Conservation (phyloP, 2,888 invertebrate genomes). For the Endotricha flammealis region DNA sequence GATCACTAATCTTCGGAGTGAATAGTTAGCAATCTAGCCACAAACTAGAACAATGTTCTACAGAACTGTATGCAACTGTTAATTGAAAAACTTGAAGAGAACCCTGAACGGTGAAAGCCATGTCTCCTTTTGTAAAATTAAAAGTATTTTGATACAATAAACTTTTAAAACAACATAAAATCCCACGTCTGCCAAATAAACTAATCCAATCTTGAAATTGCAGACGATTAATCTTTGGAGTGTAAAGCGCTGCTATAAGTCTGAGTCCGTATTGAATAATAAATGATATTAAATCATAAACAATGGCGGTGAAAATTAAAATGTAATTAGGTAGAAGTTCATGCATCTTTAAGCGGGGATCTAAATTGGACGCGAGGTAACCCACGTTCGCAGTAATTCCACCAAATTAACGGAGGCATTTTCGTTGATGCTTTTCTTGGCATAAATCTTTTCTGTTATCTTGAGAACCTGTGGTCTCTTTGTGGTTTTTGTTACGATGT, state of each 20-base stretch:
- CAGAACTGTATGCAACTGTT: too few relatives aligned
- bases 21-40: too few relatives aligned
- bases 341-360: constrained; percentile 26
- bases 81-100: too few relatives aligned
- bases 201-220: neutral
- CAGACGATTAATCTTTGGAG: constrained; percentile 6
- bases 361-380: constrained; percentile 17
- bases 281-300: constrained; percentile 25
- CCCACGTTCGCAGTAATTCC: constrained; percentile 18
- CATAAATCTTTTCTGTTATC: too few relatives aligned
- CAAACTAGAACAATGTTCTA: too few relatives aligned
- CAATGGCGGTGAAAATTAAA: constrained; percentile 29
- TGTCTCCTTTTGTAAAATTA: too few relatives aligned
- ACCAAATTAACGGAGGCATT: constrained; percentile 16
- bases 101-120: too few relatives aligned
- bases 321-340: constrained; percentile 25
- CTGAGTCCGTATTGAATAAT: constrained; percentile 16
- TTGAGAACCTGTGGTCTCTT: neutral
- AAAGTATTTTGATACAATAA: too few relatives aligned
- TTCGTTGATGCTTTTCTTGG: neutral
- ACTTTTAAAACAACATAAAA: neutral
- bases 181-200: neutral
- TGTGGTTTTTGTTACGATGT: too few relatives aligned
- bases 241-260: neutral
- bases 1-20: too few relatives aligned